Base-by-base conservation (phyloP, 2,113 vertebrate species). In the Malurus elegans region DNA sequence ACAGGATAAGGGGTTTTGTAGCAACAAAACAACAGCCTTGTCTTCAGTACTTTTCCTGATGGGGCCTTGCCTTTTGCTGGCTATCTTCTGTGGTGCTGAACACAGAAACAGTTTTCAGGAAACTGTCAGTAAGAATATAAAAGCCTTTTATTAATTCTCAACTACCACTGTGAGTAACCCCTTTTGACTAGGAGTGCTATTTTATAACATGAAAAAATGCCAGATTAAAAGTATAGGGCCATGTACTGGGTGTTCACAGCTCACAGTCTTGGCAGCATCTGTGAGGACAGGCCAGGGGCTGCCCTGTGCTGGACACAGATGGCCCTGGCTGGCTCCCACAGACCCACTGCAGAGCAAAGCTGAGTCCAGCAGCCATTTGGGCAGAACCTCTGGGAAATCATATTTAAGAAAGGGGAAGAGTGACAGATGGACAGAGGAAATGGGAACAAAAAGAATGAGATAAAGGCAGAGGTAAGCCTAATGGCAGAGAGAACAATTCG, bases 251-350 rank as follows among this genome's bases (percentile, higher is more conserved):
- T 32, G 44, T 32, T 17, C 14, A 21, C 6, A 14, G 44, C 29
- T 38, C 38, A 79, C 18, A 32, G 31, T 13, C 20, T 16, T 62
- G 28, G 31, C 73, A 85, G 47, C 14, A 29, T 2, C 42, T 48
- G 23, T 23, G 54, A 81, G 26, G 20, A 65, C 23, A 60, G n/a
- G 23, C 9, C 7, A 66, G 10, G 18, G 42, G 34, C 31, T 83
- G 42, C 21, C 38, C 67, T 14, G 29, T 28, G 71, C 54, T 0
- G 0, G 48, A 47, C 48, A 73, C 3, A 29, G 29, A 32, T 2
- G 3, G 38, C 61, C 44, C 12, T 5, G 25, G 12, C 10, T 5
- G 3, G 34, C 31, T 73, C 26, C 84, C 72, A 17, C 14, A 58
- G 45, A 56, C 13, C 18, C 31, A 21, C 17, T 28, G 34, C 67